phyloP scores from a whole-genome alignment of 92 coral and sea anemone species.

The Isaurus tuberculatus region DNA sequence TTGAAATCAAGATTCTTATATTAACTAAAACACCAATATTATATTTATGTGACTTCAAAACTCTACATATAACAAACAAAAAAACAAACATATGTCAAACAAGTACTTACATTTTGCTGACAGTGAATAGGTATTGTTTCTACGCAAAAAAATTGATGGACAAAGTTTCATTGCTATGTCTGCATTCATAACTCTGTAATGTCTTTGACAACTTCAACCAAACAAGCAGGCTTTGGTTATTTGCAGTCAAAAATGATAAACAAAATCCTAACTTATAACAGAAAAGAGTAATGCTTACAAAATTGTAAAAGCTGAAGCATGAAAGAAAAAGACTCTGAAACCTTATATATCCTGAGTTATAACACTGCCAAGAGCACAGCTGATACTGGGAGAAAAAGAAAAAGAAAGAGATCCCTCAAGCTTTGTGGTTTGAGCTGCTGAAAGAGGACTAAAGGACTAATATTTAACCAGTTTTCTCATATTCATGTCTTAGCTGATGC shows the following conservation, averaged over 20 bases:
- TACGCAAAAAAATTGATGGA: slow-evolving; percentile 23
- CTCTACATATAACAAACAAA: too few species aligned
- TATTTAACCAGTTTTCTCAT: slow-evolving; percentile 11
- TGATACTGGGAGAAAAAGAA: neutral
- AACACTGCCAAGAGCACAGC: neutral
- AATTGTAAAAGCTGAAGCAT: neutral
- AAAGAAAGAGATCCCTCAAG: neutral
- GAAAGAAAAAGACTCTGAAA: neutral
- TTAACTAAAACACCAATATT: neutral
- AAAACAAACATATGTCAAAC: too few species aligned
- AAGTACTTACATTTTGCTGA: slow-evolving; percentile 1
- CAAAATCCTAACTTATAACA: too few species aligned
- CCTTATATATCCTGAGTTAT: neutral
- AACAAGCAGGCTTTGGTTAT: neutral
- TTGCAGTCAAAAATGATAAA: neutral
- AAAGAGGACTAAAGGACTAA: neutral
- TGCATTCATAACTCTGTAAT: neutral
- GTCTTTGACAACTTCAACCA: neutral
- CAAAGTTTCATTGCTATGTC: slow-evolving; percentile 15
- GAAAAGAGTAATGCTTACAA: too few species aligned
- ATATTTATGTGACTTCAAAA: neutral
- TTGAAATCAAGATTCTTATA: too few species aligned
- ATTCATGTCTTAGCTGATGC: neutral
- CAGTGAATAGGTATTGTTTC: neutral
- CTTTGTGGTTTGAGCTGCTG: slow-evolving; percentile 9